phyloP scores from a whole-genome alignment of 64 coral and sea anemone genomes.

The Acropora yongei region DNA sequence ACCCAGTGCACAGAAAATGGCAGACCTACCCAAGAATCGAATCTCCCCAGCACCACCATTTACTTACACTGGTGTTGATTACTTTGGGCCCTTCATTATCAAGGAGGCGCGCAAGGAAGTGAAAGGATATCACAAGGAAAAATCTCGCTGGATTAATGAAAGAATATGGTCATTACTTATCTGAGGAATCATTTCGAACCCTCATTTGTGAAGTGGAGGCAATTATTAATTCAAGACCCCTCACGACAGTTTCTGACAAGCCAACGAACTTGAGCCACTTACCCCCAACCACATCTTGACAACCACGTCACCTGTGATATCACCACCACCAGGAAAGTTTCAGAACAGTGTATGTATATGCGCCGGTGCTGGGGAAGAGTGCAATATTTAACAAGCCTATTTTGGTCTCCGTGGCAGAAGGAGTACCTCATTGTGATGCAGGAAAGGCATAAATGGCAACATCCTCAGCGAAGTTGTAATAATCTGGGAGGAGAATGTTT shows the following conservation, averaged over 20 bases:
- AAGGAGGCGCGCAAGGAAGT: background rate
- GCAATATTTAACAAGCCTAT: background rate
- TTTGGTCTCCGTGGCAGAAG: background rate
- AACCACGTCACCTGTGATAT: background rate
- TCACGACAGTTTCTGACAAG: background rate
- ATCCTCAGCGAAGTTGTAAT: background rate
- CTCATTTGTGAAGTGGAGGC: conserved; percentile 34
- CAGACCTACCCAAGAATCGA: conserved; percentile 12
- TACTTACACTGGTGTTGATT: background rate
- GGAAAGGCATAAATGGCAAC: background rate
- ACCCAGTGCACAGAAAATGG: conserved; percentile 14
- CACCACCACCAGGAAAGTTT: background rate
- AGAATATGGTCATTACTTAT: background rate
- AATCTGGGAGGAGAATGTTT: background rate
- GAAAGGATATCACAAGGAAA: conserved; percentile 1
- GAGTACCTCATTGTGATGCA: background rate
- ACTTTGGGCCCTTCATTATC: background rate
- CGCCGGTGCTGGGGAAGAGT: background rate
- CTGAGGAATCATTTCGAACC: conserved; percentile 12
- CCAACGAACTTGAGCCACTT: background rate
- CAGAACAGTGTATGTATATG: background rate
- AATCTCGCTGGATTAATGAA: background rate
- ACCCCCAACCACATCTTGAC: conserved; percentile 21
- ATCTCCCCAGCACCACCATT: conserved; percentile 23
- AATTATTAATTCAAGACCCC: conserved; percentile 18